Evolutionary conservation across 1,140 invertebrate genomes (phyloP), one percentile per base, ranked within the genome.

Genomic region (Venturia canescens): DNA sequence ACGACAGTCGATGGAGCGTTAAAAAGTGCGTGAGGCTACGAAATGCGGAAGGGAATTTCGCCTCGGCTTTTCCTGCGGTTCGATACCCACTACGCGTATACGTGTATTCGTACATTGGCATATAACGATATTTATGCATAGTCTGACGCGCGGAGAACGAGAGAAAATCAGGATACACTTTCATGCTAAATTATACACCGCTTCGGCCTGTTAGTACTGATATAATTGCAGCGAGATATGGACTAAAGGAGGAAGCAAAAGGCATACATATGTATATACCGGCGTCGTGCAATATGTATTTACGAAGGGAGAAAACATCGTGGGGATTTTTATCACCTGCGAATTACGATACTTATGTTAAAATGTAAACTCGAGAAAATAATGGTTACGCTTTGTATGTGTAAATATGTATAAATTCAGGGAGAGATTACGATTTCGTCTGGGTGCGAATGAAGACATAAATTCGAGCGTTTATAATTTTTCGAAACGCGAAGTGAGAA

Each of bases 81-180:
- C 5, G 11, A 44, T 44, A 44, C 38, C 7, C 38, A 44, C 31
- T 34, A 11, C 5, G 9, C 50, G 6, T 50, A 18, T 48, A 23
- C n/a, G 27, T 29, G 23, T 34, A 6, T 44, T 44, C 44, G 34
- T 71, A 34, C 53, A 21, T 44, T 1, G 18, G 7, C 7, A 23
- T 23, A 63, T 57, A 57, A 6, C 53, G 18, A 23, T 23, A 57
- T 57, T 44, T 53, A 53, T 53, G 50, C 23, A 27, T 63, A 3
- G 60, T 63, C 26, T 27, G 60, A 63, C 60, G 26, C 26, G 15
- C 6, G n/a, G n/a, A 27, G 48, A 27, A 53, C 26, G 26, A 5
- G 38, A 29, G 71, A 74, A 74, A 74, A 74, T 74, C 71, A 74
- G 71, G 71, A 74, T 74, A 74, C 53, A 21, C 71, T 27, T 53